These are phyloP conservation scores for Clinocottus analis DNA, from an alignment of 2,113 vertebrate genomes.

Conservation along the genomic window DNA sequence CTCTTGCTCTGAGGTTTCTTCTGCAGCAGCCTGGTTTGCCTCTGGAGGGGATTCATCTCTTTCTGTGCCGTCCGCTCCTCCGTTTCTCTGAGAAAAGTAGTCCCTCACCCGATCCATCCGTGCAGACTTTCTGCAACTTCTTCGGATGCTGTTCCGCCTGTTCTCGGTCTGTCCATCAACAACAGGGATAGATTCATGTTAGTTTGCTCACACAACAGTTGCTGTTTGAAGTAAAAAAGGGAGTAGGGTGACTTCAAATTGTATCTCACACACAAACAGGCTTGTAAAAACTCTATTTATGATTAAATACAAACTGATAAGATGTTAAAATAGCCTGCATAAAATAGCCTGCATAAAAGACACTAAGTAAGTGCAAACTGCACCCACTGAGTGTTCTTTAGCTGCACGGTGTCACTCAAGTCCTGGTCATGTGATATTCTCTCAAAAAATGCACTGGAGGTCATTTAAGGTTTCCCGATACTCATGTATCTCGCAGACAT, in stretches of 20 bases:
- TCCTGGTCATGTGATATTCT: slow-evolving; percentile 50
- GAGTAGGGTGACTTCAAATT: slow-evolving; percentile 8
- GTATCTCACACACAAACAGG: too few species aligned
- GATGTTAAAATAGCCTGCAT: not conserved
- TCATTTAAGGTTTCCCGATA: slow-evolving; percentile 28
- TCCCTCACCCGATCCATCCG: slow-evolving; percentile 69
- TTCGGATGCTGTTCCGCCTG: slow-evolving; percentile 54
- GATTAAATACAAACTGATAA: too few species aligned
- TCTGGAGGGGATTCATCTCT: slow-evolving; percentile 30
- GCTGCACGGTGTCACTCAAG: not conserved
- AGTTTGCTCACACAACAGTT: slow-evolving; percentile 14
- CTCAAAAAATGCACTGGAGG: slow-evolving; percentile 12
- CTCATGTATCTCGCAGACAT: slow-evolving; percentile 2
- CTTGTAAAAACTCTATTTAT: too few species aligned
- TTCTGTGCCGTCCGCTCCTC: slow-evolving; percentile 3
- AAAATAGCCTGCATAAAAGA: not conserved
- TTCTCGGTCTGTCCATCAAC: slow-evolving; percentile 73
- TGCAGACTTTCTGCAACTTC: slow-evolving; percentile 66
- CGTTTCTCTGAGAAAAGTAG: slow-evolving; percentile 60
- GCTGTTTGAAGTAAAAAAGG: not conserved
- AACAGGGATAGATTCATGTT: slow-evolving; percentile 37
- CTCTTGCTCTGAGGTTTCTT: slow-evolving; percentile 14
- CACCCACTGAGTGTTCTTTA: slow-evolving; percentile 20
- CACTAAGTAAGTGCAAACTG: slow-evolving; percentile 23
- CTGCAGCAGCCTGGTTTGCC: slow-evolving; percentile 3